Evolutionary conservation across 2,888 invertebrate species (phyloP).

Genomic region (Morpho helenor): DNA sequence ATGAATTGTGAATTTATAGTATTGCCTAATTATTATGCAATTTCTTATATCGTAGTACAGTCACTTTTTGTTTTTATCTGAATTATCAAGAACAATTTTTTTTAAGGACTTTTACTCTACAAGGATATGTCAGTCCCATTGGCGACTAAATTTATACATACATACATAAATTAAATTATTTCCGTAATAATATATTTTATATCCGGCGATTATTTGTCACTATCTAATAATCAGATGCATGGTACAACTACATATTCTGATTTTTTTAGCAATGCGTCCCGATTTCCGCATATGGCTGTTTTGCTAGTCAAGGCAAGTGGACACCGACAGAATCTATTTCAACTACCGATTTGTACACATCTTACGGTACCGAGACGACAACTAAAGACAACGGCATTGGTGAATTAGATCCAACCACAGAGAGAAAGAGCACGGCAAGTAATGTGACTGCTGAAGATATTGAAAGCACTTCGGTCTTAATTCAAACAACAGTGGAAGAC

Average conservation of each 20-base stretch:
- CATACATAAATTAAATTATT: too few relatives aligned
- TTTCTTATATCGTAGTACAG: too few relatives aligned
- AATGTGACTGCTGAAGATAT: conserved; percentile 8
- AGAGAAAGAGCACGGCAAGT: neutral
- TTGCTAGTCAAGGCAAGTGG: conserved; percentile 16
- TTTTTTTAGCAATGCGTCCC: conserved; percentile 21
- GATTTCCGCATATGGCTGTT: conserved; percentile 26
- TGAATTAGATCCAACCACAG: neutral
- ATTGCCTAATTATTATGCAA: too few relatives aligned
- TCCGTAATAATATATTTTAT: too few relatives aligned
- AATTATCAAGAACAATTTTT: too few relatives aligned
- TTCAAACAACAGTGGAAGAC: conserved; percentile 13
- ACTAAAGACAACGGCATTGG: neutral
- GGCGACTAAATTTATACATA: too few relatives aligned
- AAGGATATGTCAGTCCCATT: too few relatives aligned
- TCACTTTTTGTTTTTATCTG: too few relatives aligned
- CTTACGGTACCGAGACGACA: conserved; percentile 5
- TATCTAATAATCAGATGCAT: too few relatives aligned
- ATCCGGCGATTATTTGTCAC: too few relatives aligned
- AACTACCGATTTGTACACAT: conserved; percentile 4
- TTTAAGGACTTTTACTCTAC: too few relatives aligned
- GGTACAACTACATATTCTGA: neutral
- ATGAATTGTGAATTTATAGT: too few relatives aligned
- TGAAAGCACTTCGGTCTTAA: conserved; percentile 23
- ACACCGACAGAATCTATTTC: conserved; percentile 14